A percentile compares a stretch with the other conserved stretches of the same genome.
These are phyloP conservation scores for Amphiprion ocellaris DNA, from an alignment of 2,113 vertebrate genomes.

Conservation along the genomic window DNA sequence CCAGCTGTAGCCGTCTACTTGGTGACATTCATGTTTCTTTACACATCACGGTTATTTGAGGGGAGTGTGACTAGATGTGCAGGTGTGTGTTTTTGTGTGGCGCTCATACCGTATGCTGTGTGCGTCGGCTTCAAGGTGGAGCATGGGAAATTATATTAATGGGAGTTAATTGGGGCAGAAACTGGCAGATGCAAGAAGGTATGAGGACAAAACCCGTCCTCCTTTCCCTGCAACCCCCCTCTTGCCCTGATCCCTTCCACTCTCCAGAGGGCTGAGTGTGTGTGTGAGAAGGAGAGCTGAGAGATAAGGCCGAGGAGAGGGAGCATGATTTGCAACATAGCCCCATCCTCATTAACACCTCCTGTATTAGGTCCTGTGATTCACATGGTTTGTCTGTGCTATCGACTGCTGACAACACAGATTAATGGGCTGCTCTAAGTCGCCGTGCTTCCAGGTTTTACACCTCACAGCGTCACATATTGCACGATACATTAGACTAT, in stretches of 20 bases:
- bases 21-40: conserved; percentile 7
- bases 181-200: conserved; percentile 54
- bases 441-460: not conserved
- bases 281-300: conserved; percentile 15
- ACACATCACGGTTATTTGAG: conserved; percentile 8
- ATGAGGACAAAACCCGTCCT: conserved; percentile 32
- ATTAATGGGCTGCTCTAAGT: conserved; percentile 43
- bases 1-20: conserved; percentile 35
- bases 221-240: not conserved
- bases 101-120: conserved; percentile 6
- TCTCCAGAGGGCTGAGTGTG: conserved; percentile 2
- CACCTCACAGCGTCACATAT: not conserved
- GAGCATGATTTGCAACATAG: conserved; percentile 41
- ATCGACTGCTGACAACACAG: not conserved
- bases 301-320: conserved; percentile 24
- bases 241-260: conserved; percentile 20
- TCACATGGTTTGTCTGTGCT: conserved; percentile 31
- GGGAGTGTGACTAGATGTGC: not conserved
- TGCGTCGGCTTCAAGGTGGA: conserved; percentile 46
- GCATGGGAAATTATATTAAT: conserved; percentile 54
- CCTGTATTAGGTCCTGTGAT: conserved; percentile 22
- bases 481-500: not conserved
- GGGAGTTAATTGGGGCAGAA: conserved; percentile 74
- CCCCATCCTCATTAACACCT: conserved; percentile 56
- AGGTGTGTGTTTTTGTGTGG: not conserved